These are phyloP conservation scores for Python bivittatus DNA, from an alignment of 2,113 vertebrate genomes.

Conservation along the genomic window DNA sequence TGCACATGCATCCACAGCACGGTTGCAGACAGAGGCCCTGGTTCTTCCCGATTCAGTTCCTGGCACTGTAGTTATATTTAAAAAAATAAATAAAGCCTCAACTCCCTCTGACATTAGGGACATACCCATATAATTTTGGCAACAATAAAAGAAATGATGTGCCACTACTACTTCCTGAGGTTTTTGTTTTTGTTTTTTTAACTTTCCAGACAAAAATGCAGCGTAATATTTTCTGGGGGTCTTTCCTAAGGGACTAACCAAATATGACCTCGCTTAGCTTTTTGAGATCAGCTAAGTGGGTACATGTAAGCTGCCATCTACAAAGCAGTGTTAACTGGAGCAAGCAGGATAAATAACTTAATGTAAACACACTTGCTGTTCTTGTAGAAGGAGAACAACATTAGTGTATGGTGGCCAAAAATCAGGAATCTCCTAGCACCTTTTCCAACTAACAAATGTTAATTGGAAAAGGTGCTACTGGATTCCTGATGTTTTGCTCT, in stretches of 20 bases:
- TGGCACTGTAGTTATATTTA: neutral
- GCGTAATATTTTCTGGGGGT: neutral
- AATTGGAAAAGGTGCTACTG: too few species aligned
- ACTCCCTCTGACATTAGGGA: neutral
- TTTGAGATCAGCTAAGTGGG: neutral
- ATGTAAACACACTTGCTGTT: neutral
- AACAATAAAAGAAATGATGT: neutral
- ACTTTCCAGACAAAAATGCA: neutral
- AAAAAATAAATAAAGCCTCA: neutral
- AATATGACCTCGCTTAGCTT: neutral
- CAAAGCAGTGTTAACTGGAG: neutral
- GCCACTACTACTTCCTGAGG: neutral
- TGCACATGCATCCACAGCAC: neutral
- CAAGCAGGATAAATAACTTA: neutral
- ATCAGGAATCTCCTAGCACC: neutral
- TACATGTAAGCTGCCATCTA: neutral
- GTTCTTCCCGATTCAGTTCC: neutral
- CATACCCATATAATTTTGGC: neutral
- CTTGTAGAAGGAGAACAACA: neutral
- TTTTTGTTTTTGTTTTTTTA: neutral
- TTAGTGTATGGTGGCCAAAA: neutral
- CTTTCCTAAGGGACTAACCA: neutral
- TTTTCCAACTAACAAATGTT: too few species aligned
- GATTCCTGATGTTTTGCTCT: neutral
- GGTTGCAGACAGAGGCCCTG: neutral